These are phyloP conservation scores for Phengaris arion DNA, from an alignment of 2,888 invertebrate genomes.

Conservation along the genomic window DNA sequence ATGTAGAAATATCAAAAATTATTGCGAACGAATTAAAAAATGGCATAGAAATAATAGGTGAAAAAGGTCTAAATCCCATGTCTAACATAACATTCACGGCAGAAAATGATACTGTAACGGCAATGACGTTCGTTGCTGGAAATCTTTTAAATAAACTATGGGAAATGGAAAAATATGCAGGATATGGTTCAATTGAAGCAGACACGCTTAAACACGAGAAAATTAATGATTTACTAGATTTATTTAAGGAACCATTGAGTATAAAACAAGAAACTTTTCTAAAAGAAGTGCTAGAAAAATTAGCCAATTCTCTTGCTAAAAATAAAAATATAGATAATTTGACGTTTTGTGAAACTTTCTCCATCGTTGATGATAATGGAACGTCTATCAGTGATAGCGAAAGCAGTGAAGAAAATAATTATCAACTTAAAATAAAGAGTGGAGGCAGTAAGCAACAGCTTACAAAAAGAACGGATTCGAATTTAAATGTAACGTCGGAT, in stretches of 20 bases:
- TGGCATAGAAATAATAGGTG: slow-evolving; percentile 62
- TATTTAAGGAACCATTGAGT: slow-evolving; percentile 68
- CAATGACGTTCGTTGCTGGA: slow-evolving; percentile 71
- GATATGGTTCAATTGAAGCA: slow-evolving; percentile 54
- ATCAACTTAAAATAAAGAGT: slow-evolving; percentile 34
- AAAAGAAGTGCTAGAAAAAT: slow-evolving; percentile 59
- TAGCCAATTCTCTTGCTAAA: slow-evolving; percentile 57
- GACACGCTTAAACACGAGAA: slow-evolving; percentile 64
- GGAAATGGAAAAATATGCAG: slow-evolving; percentile 64
- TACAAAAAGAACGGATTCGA: neutral
- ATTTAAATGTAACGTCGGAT: slow-evolving; percentile 41
- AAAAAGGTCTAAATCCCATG: slow-evolving; percentile 51
- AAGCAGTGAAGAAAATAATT: slow-evolving; percentile 29
- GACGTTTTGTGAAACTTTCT: slow-evolving; percentile 57
- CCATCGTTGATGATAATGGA: slow-evolving; percentile 40
- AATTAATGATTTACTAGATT: slow-evolving; percentile 60
- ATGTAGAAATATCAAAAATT: slow-evolving; percentile 61
- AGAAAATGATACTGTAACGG: slow-evolving; percentile 68
- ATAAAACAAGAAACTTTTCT: slow-evolving; percentile 64
- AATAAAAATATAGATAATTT: slow-evolving; percentile 54
- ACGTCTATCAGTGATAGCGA: slow-evolving; percentile 37
- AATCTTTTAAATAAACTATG: slow-evolving; percentile 69
- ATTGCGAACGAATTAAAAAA: slow-evolving; percentile 64
- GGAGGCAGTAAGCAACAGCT: slow-evolving; percentile 30
- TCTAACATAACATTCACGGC: slow-evolving; percentile 71